phyloP scores from a whole-genome alignment of 2,888 invertebrate species.

The Himalopsyche kuldschensis region DNA sequence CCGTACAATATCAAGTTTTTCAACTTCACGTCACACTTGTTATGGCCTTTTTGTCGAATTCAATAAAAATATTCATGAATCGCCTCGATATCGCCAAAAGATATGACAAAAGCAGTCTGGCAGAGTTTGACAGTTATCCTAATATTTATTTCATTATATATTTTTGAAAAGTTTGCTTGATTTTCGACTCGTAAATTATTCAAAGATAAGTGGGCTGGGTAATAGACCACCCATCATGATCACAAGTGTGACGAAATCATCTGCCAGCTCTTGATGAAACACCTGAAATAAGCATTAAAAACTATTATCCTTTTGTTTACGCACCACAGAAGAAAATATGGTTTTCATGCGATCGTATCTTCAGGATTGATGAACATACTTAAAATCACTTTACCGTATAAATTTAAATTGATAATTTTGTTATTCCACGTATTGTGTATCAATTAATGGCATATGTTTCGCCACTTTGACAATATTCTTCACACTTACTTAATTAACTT shows the following conservation, averaged over 20 bases:
- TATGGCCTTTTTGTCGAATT: not conserved
- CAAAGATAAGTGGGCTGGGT: not conserved
- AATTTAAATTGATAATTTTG: no score
- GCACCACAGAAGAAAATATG: no score
- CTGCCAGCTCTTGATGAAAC: not conserved
- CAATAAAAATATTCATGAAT: not conserved
- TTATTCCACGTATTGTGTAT: no score
- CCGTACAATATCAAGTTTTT: not conserved
- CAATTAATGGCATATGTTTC: no score
- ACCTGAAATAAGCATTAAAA: not conserved
- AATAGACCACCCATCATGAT: conserved; percentile 8
- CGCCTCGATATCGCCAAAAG: not conserved
- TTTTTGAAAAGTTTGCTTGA: conserved; percentile 4
- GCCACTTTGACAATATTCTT: no score
- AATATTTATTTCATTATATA: conserved; percentile 18
- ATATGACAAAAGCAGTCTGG: conserved; percentile 13
- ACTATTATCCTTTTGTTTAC: not conserved
- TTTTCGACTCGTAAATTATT: conserved; percentile 13
- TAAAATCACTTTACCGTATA: no score
- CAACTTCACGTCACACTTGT: not conserved
- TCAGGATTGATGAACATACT: no score
- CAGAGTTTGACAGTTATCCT: conserved; percentile 16
- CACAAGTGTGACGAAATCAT: not conserved
- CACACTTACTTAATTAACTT: no score
- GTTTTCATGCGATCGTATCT: no score